A percentile compares a stretch with the other conserved stretches of the same genome.
phyloP scores from a whole-genome alignment of 2,888 invertebrate species.

The Eupithecia centaureata region DNA sequence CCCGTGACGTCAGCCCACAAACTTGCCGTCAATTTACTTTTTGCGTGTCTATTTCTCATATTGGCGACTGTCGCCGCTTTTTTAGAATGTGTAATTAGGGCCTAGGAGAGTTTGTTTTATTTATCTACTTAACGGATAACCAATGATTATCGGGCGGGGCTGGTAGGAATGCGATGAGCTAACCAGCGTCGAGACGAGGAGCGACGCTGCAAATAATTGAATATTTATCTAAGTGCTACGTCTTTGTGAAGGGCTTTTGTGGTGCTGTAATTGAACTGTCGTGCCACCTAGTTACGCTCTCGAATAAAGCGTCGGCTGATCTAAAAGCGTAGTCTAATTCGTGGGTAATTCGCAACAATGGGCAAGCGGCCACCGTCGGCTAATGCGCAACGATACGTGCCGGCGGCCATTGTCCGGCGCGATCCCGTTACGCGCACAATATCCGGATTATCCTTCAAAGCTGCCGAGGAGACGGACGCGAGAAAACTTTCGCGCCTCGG shows the following conservation, averaged over 20 bases:
- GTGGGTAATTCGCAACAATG: constrained; percentile 78
- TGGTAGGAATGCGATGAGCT: constrained; percentile 55
- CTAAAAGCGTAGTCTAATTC: constrained; percentile 76
- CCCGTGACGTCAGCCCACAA: constrained; percentile 78
- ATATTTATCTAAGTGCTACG: constrained; percentile 31
- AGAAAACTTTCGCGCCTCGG: constrained; percentile 78
- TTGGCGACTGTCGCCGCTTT: constrained; percentile 82
- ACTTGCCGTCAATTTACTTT: constrained; percentile 70
- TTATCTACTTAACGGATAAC: constrained; percentile 61
- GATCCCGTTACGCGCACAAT: constrained; percentile 77
- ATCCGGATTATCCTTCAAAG: constrained; percentile 78
- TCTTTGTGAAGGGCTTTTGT: constrained; percentile 47
- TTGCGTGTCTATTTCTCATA: constrained; percentile 76
- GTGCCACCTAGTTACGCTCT: constrained; percentile 82
- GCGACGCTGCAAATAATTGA: constrained; percentile 42
- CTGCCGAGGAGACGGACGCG: constrained; percentile 71
- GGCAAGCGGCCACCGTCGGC: constrained; percentile 56
- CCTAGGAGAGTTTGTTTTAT: constrained; percentile 70
- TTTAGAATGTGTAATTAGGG: constrained; percentile 76
- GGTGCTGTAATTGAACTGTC: constrained; percentile 54
- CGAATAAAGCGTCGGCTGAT: constrained; percentile 61
- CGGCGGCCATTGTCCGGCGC: constrained; percentile 64
- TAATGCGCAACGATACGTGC: constrained; percentile 80
- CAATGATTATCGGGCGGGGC: constrained; percentile 56
- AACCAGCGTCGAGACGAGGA: constrained; percentile 36